Evolutionary conservation across 2,113 vertebrate species (phyloP).

Genomic region (Hyperopisus bebe): DNA sequence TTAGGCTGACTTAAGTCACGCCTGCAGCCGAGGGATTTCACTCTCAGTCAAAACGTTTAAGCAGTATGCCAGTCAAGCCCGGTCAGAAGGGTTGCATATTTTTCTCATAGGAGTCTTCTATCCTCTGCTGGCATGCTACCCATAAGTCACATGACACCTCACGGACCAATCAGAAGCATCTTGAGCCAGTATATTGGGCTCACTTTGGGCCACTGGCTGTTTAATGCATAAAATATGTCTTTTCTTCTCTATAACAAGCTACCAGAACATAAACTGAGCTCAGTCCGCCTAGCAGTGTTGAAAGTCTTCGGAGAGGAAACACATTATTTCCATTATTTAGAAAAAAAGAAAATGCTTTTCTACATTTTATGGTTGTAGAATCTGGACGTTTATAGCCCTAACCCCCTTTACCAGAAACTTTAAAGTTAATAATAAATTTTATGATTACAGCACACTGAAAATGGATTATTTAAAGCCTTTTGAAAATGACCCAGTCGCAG

Average conservation of each 20-base stretch:
- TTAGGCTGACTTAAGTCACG: neutral
- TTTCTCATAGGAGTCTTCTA: neutral
- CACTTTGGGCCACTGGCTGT: neutral
- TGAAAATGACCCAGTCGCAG: constrained; percentile 43
- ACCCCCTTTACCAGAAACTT: constrained; percentile 34
- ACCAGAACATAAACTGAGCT: neutral
- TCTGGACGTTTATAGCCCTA: constrained; percentile 11
- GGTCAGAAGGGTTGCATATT: neutral
- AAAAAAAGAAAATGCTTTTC: constrained; percentile 9
- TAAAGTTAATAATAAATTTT: constrained; percentile 44
- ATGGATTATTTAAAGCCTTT: constrained; percentile 41
- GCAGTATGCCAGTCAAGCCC: neutral
- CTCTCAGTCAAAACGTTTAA: neutral
- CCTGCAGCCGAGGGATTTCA: neutral
- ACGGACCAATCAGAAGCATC: neutral
- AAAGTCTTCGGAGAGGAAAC: constrained; percentile 6
- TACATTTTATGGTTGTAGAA: constrained; percentile 24
- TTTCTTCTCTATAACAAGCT: neutral
- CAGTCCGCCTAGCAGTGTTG: neutral
- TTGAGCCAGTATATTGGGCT: neutral
- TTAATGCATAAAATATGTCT: neutral
- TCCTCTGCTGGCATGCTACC: neutral
- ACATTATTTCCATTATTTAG: constrained; percentile 10
- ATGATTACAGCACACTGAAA: constrained; percentile 39
- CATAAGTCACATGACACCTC: neutral